These are phyloP conservation scores for Gastrophryne carolinensis DNA, from an alignment of 2,797 vertebrate genomes.

Conservation along the genomic window DNA sequence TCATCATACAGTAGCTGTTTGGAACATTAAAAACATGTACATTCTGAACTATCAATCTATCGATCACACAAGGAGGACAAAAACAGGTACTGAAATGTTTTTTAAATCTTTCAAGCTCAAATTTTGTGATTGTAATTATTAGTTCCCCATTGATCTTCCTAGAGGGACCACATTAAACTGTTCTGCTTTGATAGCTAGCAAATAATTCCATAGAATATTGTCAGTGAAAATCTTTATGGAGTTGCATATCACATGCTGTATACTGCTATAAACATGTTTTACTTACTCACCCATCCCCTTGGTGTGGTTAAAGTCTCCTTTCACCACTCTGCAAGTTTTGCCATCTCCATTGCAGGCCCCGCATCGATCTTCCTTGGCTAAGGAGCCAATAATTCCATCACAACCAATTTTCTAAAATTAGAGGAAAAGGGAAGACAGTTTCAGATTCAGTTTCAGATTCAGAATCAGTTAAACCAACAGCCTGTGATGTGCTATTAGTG, in stretches of 20 bases:
- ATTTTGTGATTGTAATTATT: too few relatives aligned
- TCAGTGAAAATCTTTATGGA: too few relatives aligned
- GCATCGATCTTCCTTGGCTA: conserved; percentile 89
- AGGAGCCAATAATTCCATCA: conserved; percentile 89
- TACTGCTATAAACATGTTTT: not conserved
- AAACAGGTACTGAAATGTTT: too few relatives aligned
- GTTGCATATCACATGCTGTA: too few relatives aligned
- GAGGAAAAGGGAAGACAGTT: not conserved
- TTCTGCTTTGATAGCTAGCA: too few relatives aligned
- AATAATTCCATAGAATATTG: too few relatives aligned
- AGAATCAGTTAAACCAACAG: not conserved
- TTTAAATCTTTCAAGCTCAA: too few relatives aligned
- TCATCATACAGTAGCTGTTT: too few relatives aligned
- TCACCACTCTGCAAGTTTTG: conserved; percentile 89
- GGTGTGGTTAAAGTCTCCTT: conserved; percentile 93
- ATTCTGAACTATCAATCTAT: too few relatives aligned
- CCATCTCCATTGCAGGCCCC: conserved; percentile 91
- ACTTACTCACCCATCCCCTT: conserved; percentile 86
- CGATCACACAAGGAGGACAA: not conserved
- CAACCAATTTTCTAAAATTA: conserved; percentile 88
- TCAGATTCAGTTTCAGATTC: not conserved
- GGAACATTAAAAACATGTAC: too few relatives aligned
- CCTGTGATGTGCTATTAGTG: not conserved
- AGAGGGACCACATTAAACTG: too few relatives aligned
- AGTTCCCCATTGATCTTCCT: too few relatives aligned